Base-by-base conservation (phyloP, 2,113 vertebrate species). In the Melanocharis versteri region DNA sequence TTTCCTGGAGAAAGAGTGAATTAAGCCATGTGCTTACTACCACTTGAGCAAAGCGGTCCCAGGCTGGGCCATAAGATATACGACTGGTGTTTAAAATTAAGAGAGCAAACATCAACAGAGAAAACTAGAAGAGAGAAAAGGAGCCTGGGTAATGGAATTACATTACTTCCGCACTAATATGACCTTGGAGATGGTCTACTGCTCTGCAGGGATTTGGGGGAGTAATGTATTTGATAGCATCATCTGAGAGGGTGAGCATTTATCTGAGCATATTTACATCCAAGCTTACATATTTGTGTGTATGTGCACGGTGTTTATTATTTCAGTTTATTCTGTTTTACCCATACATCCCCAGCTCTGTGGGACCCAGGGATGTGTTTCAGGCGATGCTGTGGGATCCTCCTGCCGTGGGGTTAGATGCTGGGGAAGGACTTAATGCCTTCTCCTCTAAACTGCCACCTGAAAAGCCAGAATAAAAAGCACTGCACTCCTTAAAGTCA, bases 1-100 rank as follows among this genome's bases (percentile, higher is more conserved):
- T 28, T 1, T 57, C 4, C 35, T 56, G 28, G 17, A 76, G 91
- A 93, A 78, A 48, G 60, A 87, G 35, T 83, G 83, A 90, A 90
- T 91, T 87, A 93, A 96, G 60, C 48, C 53, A 17, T 26, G 87
- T 82, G 88, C 92, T 96, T 96, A 87, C 84, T 65, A 58, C 76
- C 69, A 68, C 81, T 97, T 89, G 93, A 90, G 84, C 76, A 96
- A 94, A 96, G 60, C 30, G 5, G 58, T 97, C 93, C 91, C 95
- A 91, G 84, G 77, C 82, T 88, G 76, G 45, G 71, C 95, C 79
- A 42, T 51, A 35, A 95, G 95, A 94, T 95, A 79, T 93, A 93
- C 0, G 69, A 37, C 77, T 90, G 91, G 66, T 83, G 81, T 91
- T 96, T 83, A 88, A 95, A 96, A 95, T 96, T 91, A 92, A 93